Base-by-base conservation (phyloP, 1,140 invertebrate genomes). In the Drosophila baimaii region DNA sequence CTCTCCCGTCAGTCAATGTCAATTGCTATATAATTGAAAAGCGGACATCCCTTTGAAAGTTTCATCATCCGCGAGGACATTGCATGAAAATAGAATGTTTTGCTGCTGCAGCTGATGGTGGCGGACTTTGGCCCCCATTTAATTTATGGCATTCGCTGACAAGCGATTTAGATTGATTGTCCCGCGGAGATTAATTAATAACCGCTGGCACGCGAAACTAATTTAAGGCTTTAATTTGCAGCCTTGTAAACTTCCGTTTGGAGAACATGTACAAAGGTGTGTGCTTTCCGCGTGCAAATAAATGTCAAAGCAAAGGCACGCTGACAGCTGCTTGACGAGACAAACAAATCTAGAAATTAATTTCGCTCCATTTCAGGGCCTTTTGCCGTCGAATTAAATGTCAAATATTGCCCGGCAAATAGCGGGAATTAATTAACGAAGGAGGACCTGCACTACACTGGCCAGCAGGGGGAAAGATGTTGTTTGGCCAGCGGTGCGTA, bases 121-220 rank as follows among this genome's bases (percentile, higher is more conserved):
- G n/a, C 51, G 31, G 52, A 62, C 64, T 29, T 21, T 5, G 29
- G 19, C 2, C 49, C 2, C 49, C 49, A 77, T 77, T 77, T 77
- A 77, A 77, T 70, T 77, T 77, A 77, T 77, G 56, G 57, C 74
- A 35, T 44, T 15, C 55, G 79, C 79, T 88, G 82, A 88, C 83
- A 88, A 56, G 83, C 82, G 83, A 88, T 82, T 88, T 88, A 86
- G 82, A 86, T 86, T 86, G 82, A 86, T 86, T 82, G 83, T 51
- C 55, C 39, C 17, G 9, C 61, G 56, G 44, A 66, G 71, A 89
- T 83, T 88, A 88, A 88, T 88, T 88, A 88, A 88, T 89, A 88
- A 89, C 47, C 63, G n/a, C n/a, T n/a, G 59, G 79, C 83, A 75
- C 83, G 71, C 65, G 66, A 46, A 81, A 81, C 78, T 74, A 85